Conservation (phyloP, 2,888 invertebrate genomes). For the Drosophila acutilabella region DNA sequence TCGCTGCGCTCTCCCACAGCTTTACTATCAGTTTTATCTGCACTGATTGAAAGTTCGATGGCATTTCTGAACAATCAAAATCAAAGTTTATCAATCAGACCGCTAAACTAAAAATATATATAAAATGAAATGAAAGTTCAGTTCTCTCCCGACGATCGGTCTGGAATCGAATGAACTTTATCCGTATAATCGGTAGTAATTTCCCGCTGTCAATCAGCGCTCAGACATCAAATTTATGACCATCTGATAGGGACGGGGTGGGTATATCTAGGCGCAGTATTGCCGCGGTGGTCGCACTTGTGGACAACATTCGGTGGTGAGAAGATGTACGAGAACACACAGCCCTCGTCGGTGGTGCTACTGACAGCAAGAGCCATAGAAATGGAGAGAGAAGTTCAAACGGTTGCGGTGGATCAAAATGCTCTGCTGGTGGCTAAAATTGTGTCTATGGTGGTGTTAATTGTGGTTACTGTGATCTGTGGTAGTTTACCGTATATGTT, state of each 20-base stretch:
- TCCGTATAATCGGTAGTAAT: constrained; percentile 18
- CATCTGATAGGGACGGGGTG: constrained; percentile 31
- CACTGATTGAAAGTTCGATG: constrained; percentile 25
- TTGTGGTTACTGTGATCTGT: constrained; percentile 90
- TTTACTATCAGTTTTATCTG: constrained; percentile 10
- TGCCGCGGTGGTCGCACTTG: constrained; percentile 37
- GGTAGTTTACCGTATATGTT: constrained; percentile 91
- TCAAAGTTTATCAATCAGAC: constrained; percentile 17
- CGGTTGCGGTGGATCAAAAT: constrained; percentile 22
- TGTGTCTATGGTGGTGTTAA: constrained; percentile 91
- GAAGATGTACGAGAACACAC: constrained; percentile 40
- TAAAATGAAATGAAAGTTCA: neutral
- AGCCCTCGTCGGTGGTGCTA: neutral
- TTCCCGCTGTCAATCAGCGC: constrained; percentile 61
- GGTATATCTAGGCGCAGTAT: constrained; percentile 18
- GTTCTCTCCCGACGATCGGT: neutral
- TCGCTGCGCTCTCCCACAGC: no score
- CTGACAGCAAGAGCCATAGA: neutral
- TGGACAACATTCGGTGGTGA: constrained; percentile 25
- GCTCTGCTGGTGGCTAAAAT: constrained; percentile 87
- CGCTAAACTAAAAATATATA: constrained; percentile 4
- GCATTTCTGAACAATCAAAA: constrained; percentile 11
- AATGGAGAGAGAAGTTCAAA: neutral
- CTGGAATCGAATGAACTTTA: constrained; percentile 9
- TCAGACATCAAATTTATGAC: constrained; percentile 38